Evolutionary conservation across 2,888 invertebrate genomes (phyloP), one percentile per base, ranked within the genome.

Genomic region (Thyatira batis): DNA sequence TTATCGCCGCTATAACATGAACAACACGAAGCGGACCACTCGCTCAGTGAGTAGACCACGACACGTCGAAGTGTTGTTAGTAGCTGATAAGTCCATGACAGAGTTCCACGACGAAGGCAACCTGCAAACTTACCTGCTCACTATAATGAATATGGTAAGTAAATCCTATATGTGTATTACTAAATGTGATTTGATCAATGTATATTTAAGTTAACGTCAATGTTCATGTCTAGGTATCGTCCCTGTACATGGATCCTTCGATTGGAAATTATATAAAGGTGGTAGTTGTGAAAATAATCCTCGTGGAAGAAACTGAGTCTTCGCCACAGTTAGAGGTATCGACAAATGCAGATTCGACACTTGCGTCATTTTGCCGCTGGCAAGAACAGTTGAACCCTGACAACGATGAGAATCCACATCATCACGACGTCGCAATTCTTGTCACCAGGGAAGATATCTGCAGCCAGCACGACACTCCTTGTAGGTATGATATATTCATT

Each of bases 251-350:
- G 90, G 97, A 97, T 74, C 97, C 97, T 4, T 96, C 96, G 51
- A 97, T 98, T 69, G 98, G 98, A 50, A 98, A 98, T 87, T 95
- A 96, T 79, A 95, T 98, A 71, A 97, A 97, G 84, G 95, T 98
- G 57, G 96, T 96, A n/a, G 95, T 98, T 33, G 97, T 98, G 11
- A 94, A 95, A 77, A 95, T 98, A 49, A 94, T 97, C 61, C 92
- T 97, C 21, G 92, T 97, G 60, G 95, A 96, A 73, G 94, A 95
- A 58, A 86, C 92, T 57, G 88, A 92, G 60, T 92, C 94, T 49
- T 89, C 90, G 64, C 94, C 94, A 53, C 94, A 94, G 52, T 87
- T 97, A 53, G 94, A 95, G 78, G 94, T 96, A 45, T 95, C 95
- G 2, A 94, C 95, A 51, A 96, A 97, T 82, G 98, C 98, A 0